phyloP scores from a whole-genome alignment of 2,888 invertebrate species.

The Himalopsyche tibetana region DNA sequence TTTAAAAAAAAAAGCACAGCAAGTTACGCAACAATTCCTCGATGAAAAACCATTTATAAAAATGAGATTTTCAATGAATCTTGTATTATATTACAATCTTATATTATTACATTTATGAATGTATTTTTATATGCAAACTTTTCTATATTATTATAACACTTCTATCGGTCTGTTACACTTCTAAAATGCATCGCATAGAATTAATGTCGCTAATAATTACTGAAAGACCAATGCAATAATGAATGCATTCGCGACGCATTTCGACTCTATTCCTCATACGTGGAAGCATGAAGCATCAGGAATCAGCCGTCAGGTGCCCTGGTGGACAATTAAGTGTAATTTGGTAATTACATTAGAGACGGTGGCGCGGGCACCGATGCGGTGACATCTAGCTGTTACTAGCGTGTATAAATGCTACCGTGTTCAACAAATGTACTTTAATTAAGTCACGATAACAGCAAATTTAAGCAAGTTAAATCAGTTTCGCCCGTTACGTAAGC shows the following conservation, averaged over 20 bases:
- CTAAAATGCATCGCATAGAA: too few relatives aligned
- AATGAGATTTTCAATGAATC: too few relatives aligned
- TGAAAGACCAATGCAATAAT: slow-evolving; percentile 21
- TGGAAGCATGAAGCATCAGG: neutral
- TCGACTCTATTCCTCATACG: neutral
- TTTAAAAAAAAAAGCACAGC: too few relatives aligned
- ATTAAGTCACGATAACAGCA: slow-evolving; percentile 28
- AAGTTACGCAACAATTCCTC: too few relatives aligned
- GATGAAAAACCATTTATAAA: too few relatives aligned
- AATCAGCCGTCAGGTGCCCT: slow-evolving; percentile 3
- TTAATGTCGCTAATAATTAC: too few relatives aligned
- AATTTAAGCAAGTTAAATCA: slow-evolving; percentile 10
- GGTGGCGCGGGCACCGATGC: slow-evolving; percentile 59
- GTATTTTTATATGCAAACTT: too few relatives aligned
- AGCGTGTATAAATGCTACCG: slow-evolving; percentile 22
- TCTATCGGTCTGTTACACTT: too few relatives aligned
- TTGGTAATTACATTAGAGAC: slow-evolving; percentile 65
- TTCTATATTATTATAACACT: too few relatives aligned
- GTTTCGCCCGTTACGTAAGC: neutral
- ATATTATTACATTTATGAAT: too few relatives aligned
- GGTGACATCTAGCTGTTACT: slow-evolving; percentile 45
- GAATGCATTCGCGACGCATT: slow-evolving; percentile 9
- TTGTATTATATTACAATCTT: too few relatives aligned
- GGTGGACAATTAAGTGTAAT: slow-evolving; percentile 63
- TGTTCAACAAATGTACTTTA: neutral